Percentiles rank a stretch among this genome's conserved stretches.
Evolutionary conservation across 2,888 invertebrate genomes (phyloP).

Genomic region (Tipula helvola): DNA sequence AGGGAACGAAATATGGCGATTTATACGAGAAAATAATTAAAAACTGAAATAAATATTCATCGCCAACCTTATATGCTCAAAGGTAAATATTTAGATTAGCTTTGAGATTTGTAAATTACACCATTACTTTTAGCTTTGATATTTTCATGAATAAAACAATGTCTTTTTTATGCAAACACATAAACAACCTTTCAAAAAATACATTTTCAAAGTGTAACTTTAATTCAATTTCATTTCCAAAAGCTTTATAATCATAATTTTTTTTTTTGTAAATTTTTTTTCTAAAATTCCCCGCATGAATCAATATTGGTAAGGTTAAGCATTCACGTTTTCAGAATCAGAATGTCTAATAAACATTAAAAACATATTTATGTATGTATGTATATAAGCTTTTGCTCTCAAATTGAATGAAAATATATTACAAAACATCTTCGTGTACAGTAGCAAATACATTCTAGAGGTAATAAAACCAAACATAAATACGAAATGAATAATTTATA

Average conservation of each 20-base stretch:
- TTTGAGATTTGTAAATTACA: neutral
- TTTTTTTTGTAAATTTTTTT: neutral
- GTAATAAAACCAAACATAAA: neutral
- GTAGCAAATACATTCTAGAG: neutral
- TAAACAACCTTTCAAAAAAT: neutral
- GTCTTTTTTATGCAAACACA: neutral
- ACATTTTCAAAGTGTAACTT: neutral
- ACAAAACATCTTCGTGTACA: neutral
- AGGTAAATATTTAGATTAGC: no score
- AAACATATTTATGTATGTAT: neutral
- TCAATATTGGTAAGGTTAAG: neutral
- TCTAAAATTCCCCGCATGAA: neutral
- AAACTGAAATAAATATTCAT: no score
- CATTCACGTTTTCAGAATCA: neutral
- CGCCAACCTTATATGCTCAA: no score
- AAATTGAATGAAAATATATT: neutral
- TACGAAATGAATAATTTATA: neutral
- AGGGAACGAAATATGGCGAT: no score
- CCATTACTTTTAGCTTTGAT: neutral
- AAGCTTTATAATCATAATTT: neutral
- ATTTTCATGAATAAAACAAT: neutral
- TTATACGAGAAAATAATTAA: no score
- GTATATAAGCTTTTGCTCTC: neutral
- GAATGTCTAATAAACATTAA: neutral
- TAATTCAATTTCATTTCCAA: neutral